A percentile compares a stretch with the other conserved stretches of the same genome.
Conservation (phyloP, 2,113 vertebrate species). For the Xenus cinereus region DNA sequence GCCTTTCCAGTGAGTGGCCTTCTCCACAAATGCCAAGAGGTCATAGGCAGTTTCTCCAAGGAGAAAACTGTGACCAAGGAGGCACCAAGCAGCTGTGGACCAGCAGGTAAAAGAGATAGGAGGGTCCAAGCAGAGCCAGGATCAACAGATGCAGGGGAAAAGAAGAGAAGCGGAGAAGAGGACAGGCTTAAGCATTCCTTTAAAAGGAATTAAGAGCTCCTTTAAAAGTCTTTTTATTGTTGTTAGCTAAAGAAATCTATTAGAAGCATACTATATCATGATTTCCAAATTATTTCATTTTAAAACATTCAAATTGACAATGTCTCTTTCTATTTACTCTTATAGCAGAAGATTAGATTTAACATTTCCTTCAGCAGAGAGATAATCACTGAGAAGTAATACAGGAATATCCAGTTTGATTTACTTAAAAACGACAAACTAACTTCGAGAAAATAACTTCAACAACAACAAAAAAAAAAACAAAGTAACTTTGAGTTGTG, state of each 20-base stretch:
- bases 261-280: background rate
- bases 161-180: background rate
- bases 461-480: background rate
- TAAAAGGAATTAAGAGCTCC: background rate
- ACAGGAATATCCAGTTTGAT: background rate
- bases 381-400: background rate
- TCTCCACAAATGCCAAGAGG: background rate
- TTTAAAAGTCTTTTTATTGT: background rate
- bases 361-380: background rate
- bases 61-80: background rate
- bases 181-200: background rate
- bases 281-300: background rate
- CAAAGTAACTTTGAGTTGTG: background rate
- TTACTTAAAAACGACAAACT: slow-evolving; percentile 33
- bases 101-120: background rate
- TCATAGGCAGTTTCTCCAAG: background rate
- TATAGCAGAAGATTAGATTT: background rate
- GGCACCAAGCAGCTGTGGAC: background rate
- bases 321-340: background rate
- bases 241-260: background rate
- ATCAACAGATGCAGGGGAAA: background rate
- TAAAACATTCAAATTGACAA: slow-evolving; percentile 32
- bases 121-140: background rate
- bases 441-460: background rate
- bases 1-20: background rate